These are phyloP conservation scores for Apis dorsata DNA, from an alignment of 1,140 invertebrate genomes.

Conservation along the genomic window DNA sequence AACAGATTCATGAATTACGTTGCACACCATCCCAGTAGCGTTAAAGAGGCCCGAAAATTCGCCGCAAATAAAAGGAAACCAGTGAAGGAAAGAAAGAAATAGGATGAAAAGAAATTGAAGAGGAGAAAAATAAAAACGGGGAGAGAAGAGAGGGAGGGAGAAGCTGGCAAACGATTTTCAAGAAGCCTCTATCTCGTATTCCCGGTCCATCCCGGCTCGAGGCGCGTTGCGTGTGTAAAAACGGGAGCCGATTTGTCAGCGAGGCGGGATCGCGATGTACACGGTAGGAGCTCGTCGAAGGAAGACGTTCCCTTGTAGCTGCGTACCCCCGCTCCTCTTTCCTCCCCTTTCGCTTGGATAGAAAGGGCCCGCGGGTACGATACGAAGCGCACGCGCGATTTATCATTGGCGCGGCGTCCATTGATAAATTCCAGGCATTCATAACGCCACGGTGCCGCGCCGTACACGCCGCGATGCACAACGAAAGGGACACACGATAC, in stretches of 20 bases:
- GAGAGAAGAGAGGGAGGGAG: background rate
- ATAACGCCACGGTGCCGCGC: slow-evolving; percentile 68
- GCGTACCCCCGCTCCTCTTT: background rate
- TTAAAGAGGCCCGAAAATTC: background rate
- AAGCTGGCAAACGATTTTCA: slow-evolving; percentile 21
- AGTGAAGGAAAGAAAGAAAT: too few relatives aligned
- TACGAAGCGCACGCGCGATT: slow-evolving; percentile 75
- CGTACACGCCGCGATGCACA: slow-evolving; percentile 49
- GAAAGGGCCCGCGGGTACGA: slow-evolving; percentile 64
- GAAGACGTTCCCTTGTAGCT: slow-evolving; percentile 55
- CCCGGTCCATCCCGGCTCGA: slow-evolving; percentile 23
- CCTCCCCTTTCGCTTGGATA: slow-evolving; percentile 52
- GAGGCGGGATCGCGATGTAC: slow-evolving; percentile 52
- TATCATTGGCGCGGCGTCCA: slow-evolving; percentile 77
- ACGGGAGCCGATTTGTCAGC: slow-evolving; percentile 61
- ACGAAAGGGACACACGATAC: slow-evolving; percentile 72
- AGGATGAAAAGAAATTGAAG: background rate
- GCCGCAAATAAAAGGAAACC: too few relatives aligned
- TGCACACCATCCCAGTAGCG: background rate
- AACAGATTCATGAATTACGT: background rate
- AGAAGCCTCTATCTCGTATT: slow-evolving; percentile 20
- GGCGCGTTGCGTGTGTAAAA: slow-evolving; percentile 50
- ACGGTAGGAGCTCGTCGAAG: slow-evolving; percentile 55
- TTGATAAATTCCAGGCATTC: slow-evolving; percentile 80
- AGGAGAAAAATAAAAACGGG: too few relatives aligned